Evolutionary conservation across 2,888 invertebrate species (phyloP).

Genomic region (Anoplius nigerrimus): DNA sequence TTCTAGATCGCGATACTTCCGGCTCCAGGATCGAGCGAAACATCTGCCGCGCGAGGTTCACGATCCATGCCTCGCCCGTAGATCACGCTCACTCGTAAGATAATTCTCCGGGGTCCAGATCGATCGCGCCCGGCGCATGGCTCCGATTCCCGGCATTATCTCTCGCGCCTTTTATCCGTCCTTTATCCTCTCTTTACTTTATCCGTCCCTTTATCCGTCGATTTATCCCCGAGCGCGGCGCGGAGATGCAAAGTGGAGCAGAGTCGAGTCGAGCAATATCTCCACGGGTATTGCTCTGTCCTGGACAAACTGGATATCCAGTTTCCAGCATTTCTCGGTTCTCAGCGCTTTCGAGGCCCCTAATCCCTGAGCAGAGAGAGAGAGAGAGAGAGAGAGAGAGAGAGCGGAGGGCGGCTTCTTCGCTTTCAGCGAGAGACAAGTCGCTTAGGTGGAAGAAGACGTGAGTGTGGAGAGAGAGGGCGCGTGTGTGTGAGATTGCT

Average conservation of each 20-base stretch:
- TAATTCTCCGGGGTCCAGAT: conserved; percentile 30
- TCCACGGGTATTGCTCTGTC: conserved; percentile 54
- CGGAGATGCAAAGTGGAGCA: conserved; percentile 51
- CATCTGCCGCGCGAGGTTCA: conserved; percentile 12
- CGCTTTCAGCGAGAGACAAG: too few relatives aligned
- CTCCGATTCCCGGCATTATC: conserved; percentile 50
- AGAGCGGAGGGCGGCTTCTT: background rate
- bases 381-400: background rate
- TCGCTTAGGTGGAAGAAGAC: too few relatives aligned
- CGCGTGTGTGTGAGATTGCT: too few relatives aligned
- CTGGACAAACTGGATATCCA: conserved; percentile 60
- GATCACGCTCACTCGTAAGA: conserved; percentile 35
- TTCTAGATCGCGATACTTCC: conserved; percentile 17
- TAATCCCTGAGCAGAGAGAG: conserved; percentile 39
- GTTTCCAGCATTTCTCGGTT: conserved; percentile 59
- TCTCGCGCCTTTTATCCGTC: conserved; percentile 46
- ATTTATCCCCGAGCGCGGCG: conserved; percentile 44
- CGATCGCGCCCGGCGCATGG: conserved; percentile 25
- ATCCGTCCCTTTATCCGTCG: conserved; percentile 14
- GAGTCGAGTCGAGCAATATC: conserved; percentile 41
- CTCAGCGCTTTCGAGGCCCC: conserved; percentile 55
- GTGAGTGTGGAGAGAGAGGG: too few relatives aligned
- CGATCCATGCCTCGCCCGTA: conserved; percentile 4
- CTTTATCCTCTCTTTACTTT: conserved; percentile 47
- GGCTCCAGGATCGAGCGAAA: conserved; percentile 22